Percentiles rank a stretch among this genome's conserved stretches.
These are phyloP conservation scores for Pandion haliaetus DNA, from an alignment of 2,113 vertebrate species.

Conservation along the genomic window DNA sequence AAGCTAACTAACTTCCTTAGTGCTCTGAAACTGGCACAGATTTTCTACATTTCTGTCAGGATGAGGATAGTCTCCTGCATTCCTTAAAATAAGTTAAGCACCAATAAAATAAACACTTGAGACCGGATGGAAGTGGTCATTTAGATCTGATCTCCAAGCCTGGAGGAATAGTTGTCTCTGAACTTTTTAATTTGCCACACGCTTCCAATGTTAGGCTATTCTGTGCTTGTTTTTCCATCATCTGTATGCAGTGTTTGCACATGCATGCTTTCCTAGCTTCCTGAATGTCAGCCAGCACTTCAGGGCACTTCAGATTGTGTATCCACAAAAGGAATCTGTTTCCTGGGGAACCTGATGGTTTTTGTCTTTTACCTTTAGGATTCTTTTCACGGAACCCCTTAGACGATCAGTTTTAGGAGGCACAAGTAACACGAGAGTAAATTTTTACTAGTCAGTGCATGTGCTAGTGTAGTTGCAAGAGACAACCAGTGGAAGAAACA, in stretches of 20 bases:
- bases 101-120: neutral
- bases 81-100: constrained; percentile 24
- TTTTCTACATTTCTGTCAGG: neutral
- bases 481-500: neutral
- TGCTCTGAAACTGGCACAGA: neutral
- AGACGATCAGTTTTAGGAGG: neutral
- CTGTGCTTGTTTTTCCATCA: constrained; percentile 9
- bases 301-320: constrained; percentile 31
- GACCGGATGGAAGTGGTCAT: neutral
- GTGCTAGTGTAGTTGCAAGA: neutral
- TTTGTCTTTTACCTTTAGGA: neutral
- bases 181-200: neutral
- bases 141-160: neutral
- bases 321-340: constrained; percentile 20
- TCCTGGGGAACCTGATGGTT: neutral
- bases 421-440: neutral
- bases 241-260: neutral
- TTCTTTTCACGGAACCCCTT: neutral
- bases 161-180: neutral
- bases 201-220: neutral
- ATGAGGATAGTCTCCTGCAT: neutral
- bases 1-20: constrained; percentile 19
- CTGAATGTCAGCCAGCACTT: constrained; percentile 19
- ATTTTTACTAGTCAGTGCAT: neutral
- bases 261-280: neutral